These are phyloP conservation scores for Megalurothrips usitatus DNA, from an alignment of 2,888 invertebrate species.

Conservation along the genomic window DNA sequence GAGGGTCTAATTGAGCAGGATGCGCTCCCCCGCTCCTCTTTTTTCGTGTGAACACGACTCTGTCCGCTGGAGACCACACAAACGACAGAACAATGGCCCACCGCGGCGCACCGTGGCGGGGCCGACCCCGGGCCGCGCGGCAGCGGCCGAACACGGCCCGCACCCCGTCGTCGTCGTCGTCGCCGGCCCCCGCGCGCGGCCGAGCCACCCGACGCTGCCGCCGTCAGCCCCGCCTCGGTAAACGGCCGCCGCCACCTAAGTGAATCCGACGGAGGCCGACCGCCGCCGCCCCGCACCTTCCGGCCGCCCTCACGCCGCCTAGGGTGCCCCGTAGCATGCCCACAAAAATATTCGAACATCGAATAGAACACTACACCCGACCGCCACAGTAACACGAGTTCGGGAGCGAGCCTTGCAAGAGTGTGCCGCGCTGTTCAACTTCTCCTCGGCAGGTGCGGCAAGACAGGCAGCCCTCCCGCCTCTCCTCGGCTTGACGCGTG, in stretches of 20 bases:
- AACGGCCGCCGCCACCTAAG: not conserved
- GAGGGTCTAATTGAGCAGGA: slow-evolving; percentile 1
- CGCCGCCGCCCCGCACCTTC: too few species aligned
- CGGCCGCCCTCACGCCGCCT: too few species aligned
- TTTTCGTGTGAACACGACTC: slow-evolving; percentile 16
- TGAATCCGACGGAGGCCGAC: slow-evolving; percentile 21
- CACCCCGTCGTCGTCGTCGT: too few species aligned
- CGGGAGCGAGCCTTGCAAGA: too few species aligned
- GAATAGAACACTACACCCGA: too few species aligned
- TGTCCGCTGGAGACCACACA: not conserved
- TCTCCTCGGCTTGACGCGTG: too few species aligned
- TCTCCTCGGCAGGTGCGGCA: too few species aligned
- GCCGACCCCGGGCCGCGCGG: not conserved
- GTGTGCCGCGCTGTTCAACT: too few species aligned
- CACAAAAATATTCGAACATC: too few species aligned
- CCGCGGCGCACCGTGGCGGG: not conserved
- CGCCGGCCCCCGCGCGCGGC: not conserved
- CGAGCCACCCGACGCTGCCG: not conserved
- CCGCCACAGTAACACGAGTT: too few species aligned
- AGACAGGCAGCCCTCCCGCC: too few species aligned
- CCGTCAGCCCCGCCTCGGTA: not conserved
- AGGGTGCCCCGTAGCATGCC: too few species aligned
- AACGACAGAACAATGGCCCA: slow-evolving; percentile 20
- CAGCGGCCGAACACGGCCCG: not conserved
- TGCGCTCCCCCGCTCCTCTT: slow-evolving; percentile 3